A percentile compares a stretch with the other conserved stretches of the same genome.
Evolutionary conservation across 2,797 vertebrate genomes (phyloP).

Genomic region (Thripadectes ignobilis): DNA sequence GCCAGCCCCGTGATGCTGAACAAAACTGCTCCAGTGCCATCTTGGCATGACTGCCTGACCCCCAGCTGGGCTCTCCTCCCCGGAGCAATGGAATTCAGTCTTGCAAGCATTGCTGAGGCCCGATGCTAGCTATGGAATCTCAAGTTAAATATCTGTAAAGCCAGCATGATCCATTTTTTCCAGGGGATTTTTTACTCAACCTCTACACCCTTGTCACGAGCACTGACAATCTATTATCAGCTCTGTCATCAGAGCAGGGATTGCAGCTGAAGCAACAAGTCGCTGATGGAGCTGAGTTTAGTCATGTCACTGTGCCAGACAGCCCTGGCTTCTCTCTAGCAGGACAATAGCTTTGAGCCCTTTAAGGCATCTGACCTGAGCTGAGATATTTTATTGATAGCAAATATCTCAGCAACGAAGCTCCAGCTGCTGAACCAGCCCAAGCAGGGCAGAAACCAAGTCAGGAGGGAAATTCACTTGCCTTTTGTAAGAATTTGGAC

Average conservation of each 20-base stretch:
- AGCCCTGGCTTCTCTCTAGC: background rate
- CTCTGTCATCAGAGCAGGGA: background rate
- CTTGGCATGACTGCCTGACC: background rate
- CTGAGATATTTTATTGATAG: background rate
- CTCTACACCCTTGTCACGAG: background rate
- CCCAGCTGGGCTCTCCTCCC: background rate
- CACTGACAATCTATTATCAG: background rate
- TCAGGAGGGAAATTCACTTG: background rate
- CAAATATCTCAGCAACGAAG: background rate
- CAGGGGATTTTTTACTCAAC: background rate
- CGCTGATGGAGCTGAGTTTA: background rate
- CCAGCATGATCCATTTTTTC: conserved; percentile 29
- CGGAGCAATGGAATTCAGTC: background rate
- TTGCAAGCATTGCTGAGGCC: background rate
- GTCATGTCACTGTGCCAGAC: background rate
- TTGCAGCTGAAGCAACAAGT: conserved; percentile 11
- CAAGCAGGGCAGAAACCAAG: background rate
- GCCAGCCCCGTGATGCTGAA: background rate
- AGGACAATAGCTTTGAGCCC: background rate
- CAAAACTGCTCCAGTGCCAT: background rate
- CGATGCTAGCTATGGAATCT: background rate
- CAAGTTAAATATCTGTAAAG: background rate
- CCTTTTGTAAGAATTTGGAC: background rate
- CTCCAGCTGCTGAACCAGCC: background rate
- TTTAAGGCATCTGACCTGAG: background rate